These are phyloP conservation scores for Metalampra italica DNA, from an alignment of 2,888 invertebrate species.

Conservation along the genomic window DNA sequence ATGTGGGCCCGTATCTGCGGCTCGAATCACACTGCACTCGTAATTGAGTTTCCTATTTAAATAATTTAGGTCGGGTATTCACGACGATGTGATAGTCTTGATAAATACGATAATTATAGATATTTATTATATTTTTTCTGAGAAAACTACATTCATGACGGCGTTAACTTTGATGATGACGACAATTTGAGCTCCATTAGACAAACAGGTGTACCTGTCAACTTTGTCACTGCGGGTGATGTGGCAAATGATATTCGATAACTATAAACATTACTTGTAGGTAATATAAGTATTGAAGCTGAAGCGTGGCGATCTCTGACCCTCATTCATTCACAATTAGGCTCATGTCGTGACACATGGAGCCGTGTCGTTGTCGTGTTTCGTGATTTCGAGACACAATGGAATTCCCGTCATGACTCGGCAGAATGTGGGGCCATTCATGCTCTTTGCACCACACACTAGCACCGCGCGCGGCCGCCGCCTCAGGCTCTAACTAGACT, in stretches of 20 bases:
- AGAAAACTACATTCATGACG: neutral
- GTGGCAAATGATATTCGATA: constrained; percentile 43
- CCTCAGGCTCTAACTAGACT: neutral
- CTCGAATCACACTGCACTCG: constrained; percentile 43
- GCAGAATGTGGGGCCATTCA: constrained; percentile 66
- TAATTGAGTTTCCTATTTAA: constrained; percentile 63
- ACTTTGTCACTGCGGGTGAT: constrained; percentile 1
- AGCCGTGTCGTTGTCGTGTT: constrained; percentile 50
- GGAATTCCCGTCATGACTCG: constrained; percentile 68
- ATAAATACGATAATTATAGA: constrained; percentile 26
- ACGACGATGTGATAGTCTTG: constrained; percentile 18
- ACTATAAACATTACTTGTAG: constrained; percentile 48
- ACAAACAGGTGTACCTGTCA: constrained; percentile 22
- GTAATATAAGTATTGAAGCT: constrained; percentile 45
- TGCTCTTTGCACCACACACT: constrained; percentile 25
- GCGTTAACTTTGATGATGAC: neutral
- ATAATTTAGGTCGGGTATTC: constrained; percentile 42
- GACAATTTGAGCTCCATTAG: constrained; percentile 7
- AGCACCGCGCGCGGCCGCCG: neutral
- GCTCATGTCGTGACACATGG: constrained; percentile 54
- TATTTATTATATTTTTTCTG: constrained; percentile 6
- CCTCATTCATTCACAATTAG: constrained; percentile 75
- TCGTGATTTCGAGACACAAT: constrained; percentile 69
- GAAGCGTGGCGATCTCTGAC: constrained; percentile 64
- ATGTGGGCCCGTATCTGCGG: constrained; percentile 53